Evolutionary conservation across 2,113 vertebrate species (phyloP).

Genomic region (Indicator maculatus): DNA sequence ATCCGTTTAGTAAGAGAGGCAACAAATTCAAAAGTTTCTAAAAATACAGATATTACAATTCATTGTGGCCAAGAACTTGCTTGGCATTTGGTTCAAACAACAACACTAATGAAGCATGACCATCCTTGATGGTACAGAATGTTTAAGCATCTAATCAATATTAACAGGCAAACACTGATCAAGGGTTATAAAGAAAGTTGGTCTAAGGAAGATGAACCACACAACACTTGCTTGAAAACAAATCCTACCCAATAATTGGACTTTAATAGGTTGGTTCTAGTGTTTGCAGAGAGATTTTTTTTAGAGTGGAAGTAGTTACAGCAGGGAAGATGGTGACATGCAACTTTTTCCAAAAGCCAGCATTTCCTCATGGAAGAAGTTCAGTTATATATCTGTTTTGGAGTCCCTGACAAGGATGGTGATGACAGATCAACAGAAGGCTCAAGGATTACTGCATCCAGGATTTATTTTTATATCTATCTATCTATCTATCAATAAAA

Average conservation of each 20-base stretch:
- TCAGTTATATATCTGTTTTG: background rate
- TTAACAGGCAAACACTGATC: conserved; percentile 18
- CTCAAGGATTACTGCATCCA: background rate
- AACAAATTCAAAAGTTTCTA: conserved; percentile 45
- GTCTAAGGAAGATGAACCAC: background rate
- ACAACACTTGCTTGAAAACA: conserved; percentile 5
- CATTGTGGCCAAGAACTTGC: conserved; percentile 22
- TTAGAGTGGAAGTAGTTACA: background rate
- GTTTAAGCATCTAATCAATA: conserved; percentile 39
- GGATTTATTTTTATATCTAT: background rate
- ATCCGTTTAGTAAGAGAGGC: background rate
- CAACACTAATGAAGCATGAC: conserved; percentile 24
- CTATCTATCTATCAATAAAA: too few species aligned
- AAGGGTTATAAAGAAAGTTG: background rate
- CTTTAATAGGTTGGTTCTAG: background rate
- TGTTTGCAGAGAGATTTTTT: background rate
- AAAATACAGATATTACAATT: conserved; percentile 30
- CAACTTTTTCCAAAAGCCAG: background rate
- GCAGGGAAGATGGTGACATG: background rate
- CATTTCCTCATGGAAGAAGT: background rate
- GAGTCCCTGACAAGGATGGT: background rate
- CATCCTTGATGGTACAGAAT: conserved; percentile 16
- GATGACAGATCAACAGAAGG: background rate
- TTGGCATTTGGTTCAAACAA: conserved; percentile 25
- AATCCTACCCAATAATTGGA: background rate